phyloP scores from a whole-genome alignment of 2,888 invertebrate genomes.

The Acanthococcus lagerstroemiae region DNA sequence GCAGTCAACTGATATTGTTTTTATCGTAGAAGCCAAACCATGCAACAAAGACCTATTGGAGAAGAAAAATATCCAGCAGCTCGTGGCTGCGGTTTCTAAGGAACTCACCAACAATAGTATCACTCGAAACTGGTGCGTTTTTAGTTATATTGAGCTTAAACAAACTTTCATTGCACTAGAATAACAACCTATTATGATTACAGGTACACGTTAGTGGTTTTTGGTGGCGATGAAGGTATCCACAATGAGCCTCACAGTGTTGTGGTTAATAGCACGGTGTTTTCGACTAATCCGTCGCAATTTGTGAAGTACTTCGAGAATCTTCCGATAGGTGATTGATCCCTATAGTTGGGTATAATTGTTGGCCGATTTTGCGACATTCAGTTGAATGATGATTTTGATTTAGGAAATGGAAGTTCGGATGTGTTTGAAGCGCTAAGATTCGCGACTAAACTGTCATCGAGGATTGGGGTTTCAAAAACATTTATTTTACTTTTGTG shows the following conservation, averaged over 20 bases:
- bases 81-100: conserved; percentile 57
- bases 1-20: conserved; percentile 71
- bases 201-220: conserved; percentile 71
- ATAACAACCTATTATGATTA: conserved; percentile 29
- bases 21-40: conserved; percentile 74
- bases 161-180: not conserved
- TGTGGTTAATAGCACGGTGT: conserved; percentile 58
- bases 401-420: conserved; percentile 47
- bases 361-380: too few species aligned
- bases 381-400: not conserved
- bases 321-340: conserved; percentile 52
- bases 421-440: conserved; percentile 69
- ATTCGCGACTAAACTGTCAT: conserved; percentile 60
- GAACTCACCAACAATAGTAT: conserved; percentile 45
- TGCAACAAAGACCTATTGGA: conserved; percentile 65
- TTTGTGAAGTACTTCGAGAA: conserved; percentile 58
- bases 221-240: conserved; percentile 69
- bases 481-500: conserved; percentile 73
- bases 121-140: not conserved
- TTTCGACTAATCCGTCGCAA: conserved; percentile 52
- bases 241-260: conserved; percentile 62
- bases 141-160: not conserved
- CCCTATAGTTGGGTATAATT: not conserved
- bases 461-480: conserved; percentile 73
- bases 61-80: conserved; percentile 56